Evolutionary conservation across 2,113 vertebrate species (phyloP).

Genomic region (Pachypanchax playfairii): DNA sequence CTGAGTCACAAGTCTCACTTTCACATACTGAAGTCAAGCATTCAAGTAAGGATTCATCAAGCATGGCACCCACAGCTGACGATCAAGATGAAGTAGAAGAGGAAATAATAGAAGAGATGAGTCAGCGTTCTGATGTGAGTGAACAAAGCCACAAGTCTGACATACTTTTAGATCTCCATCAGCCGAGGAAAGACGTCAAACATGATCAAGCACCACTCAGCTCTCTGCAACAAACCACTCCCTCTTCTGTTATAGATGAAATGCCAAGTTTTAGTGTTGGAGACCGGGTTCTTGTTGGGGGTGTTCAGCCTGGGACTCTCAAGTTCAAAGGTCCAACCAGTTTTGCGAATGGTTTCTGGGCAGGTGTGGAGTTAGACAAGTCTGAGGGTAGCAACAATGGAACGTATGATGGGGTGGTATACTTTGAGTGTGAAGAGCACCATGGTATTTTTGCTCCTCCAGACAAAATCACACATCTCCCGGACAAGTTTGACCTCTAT

Average conservation of each 20-base stretch:
- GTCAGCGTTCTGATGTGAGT: conserved; percentile 74
- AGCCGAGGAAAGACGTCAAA: conserved; percentile 71
- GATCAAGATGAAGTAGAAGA: conserved; percentile 76
- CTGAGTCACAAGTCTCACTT: conserved; percentile 35
- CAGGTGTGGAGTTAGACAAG: conserved; percentile 92
- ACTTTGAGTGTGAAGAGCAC: conserved; percentile 87
- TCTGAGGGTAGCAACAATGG: conserved; percentile 94
- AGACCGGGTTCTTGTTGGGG: conserved; percentile 89
- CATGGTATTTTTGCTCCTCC: conserved; percentile 96
- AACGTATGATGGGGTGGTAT: conserved; percentile 85
- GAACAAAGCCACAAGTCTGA: conserved; percentile 72
- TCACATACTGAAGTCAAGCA: conserved; percentile 45
- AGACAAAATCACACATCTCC: conserved; percentile 87
- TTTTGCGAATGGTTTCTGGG: conserved; percentile 94
- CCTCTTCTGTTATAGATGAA: conserved; percentile 55
- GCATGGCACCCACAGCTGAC: conserved; percentile 28
- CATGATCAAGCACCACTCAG: conserved; percentile 59
- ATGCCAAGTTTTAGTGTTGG: conserved; percentile 85
- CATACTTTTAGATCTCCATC: conserved; percentile 79
- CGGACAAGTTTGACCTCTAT: conserved; percentile 74
- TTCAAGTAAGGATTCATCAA: conserved; percentile 24
- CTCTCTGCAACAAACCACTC: conserved; percentile 43
- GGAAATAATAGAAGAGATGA: conserved; percentile 85
- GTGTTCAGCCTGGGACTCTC: conserved; percentile 89
- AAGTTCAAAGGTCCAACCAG: conserved; percentile 90